These are phyloP conservation scores for Rachycentron canadum DNA, from an alignment of 2,797 vertebrate species.

Conservation along the genomic window DNA sequence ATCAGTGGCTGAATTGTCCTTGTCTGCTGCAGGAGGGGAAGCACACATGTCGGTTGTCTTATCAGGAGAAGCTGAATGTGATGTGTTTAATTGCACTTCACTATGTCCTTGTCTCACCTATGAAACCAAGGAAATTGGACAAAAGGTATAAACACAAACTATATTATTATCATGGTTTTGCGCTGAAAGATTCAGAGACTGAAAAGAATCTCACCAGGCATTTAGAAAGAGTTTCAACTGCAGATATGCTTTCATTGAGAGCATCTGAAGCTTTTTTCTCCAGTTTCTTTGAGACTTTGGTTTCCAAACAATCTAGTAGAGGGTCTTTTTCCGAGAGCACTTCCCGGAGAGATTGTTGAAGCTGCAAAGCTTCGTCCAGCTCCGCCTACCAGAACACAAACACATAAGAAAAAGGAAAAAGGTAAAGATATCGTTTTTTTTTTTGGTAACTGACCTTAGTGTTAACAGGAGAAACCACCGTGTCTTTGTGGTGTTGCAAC, in stretches of 20 bases:
- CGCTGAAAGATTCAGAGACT: neutral
- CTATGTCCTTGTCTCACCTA: neutral
- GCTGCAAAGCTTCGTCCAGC: slow-evolving; percentile 54
- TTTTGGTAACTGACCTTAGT: no score
- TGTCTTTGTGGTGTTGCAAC: neutral
- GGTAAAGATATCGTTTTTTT: no score
- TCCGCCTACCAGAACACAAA: slow-evolving; percentile 39
- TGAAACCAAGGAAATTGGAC: neutral
- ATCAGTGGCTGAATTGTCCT: slow-evolving; percentile 4
- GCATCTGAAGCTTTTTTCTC: slow-evolving; percentile 31
- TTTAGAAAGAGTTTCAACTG: slow-evolving; percentile 22
- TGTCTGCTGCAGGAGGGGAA: neutral
- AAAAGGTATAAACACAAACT: neutral
- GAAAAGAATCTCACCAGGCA: slow-evolving; percentile 50
- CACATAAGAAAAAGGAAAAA: no score
- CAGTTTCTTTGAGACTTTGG: slow-evolving; percentile 29
- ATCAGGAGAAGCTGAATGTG: neutral
- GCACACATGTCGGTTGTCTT: neutral
- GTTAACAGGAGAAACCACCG: neutral
- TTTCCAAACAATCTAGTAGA: slow-evolving; percentile 51
- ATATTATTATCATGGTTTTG: neutral
- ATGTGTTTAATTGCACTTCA: neutral
- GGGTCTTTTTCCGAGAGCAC: slow-evolving; percentile 43
- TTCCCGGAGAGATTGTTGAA: slow-evolving; percentile 37
- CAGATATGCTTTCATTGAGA: slow-evolving; percentile 28